Base-by-base conservation (phyloP, 2,888 invertebrate genomes). In the Perithous albicinctus region DNA sequence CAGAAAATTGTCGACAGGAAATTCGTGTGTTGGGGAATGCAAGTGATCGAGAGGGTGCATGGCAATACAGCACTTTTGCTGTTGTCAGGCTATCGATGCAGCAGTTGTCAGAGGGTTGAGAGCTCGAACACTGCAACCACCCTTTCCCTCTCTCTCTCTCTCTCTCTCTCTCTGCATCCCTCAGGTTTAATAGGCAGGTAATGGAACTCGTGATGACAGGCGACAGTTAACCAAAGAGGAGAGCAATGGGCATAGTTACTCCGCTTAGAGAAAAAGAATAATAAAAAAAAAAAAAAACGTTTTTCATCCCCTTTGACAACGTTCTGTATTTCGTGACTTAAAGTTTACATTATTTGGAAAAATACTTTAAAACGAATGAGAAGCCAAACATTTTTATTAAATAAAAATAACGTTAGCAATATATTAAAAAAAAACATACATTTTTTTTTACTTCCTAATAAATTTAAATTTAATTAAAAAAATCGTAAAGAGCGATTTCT, bases 151-250 rank as follows among this genome's bases (percentile, higher is more conserved):
- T 61, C 41, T 82, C 69, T 74, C 70, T 78, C 74, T 78, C 59
- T 38, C 89, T 64, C 43, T 18, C 20, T 15, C 56, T 3, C 2
- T 61, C 41, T 82, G 74, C 78, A 74, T 78, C 74, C 81, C 59
- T 38, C 89, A 85, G 79, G 82, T 84, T 83, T 91, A 91, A 92
- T 91, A 85, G 88, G 83, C 85, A 86, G 89, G 87, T 90, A 88
- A 91, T 89, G 82, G 89, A 87, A 73, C 85, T 84, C 77, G 82
- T 88, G 89, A 91, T 92, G 89, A 92, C 90, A 87, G 85, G 83
- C 87, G 78, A 81, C 82, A 80, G 61, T 48, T 32, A 41, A 80
- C 66, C 48, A 59, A 23, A 54, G 67, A 35, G 23, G 64, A 67
- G 48, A 15, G 56, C 78, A 61, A 70, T 29, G 54, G 23, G 15